Evolutionary conservation across 1,140 invertebrate genomes (phyloP).

Genomic region (Lanistes nyassanus): DNA sequence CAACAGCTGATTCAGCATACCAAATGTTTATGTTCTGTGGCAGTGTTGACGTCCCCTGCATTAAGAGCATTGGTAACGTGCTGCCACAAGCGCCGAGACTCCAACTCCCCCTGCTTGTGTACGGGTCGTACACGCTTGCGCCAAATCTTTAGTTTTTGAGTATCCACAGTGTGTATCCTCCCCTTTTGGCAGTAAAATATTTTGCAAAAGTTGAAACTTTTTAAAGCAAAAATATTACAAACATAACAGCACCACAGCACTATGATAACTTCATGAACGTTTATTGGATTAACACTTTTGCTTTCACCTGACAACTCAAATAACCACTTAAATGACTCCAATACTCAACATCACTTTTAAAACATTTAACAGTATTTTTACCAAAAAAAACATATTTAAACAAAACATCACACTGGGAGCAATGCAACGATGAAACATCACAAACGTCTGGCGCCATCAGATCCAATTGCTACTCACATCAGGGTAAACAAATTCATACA

Average conservation of each 20-base stretch:
- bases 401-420: conserved; percentile 12
- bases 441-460: neutral
- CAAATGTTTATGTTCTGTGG: conserved; percentile 64
- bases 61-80: conserved; percentile 62
- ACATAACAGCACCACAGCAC: too few relatives aligned
- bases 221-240: too few relatives aligned
- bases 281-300: too few relatives aligned
- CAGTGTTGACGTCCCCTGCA: conserved; percentile 58
- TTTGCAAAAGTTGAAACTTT: too few relatives aligned
- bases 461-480: too few relatives aligned
- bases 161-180: conserved; percentile 53
- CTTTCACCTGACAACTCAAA: too few relatives aligned
- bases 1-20: conserved; percentile 45
- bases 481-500: conserved; percentile 65
- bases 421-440: neutral
- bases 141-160: conserved; percentile 43
- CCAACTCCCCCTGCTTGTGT: conserved; percentile 58
- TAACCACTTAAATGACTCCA: too few relatives aligned
- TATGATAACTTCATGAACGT: too few relatives aligned
- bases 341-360: too few relatives aligned
- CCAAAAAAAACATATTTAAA: conserved; percentile 29
- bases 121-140: conserved; percentile 61
- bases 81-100: conserved; percentile 64
- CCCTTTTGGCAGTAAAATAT: conserved; percentile 41
- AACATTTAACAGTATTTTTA: too few relatives aligned